These are phyloP conservation scores for Gobiocypris rarus DNA, from an alignment of 2,113 vertebrate genomes.

Conservation along the genomic window DNA sequence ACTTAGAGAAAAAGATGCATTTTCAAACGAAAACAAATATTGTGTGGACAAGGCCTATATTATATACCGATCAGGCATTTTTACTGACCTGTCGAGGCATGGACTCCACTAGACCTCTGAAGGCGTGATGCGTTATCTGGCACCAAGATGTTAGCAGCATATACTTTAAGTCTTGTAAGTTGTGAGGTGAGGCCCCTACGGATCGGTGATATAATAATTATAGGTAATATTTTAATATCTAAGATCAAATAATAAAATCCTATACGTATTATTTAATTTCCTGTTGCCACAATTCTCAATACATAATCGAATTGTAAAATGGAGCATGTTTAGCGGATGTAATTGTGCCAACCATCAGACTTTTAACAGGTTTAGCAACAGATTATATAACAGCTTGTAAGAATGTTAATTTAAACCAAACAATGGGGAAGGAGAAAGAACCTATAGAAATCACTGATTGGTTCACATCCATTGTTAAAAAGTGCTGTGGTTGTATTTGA, in stretches of 20 bases:
- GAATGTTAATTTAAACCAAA: not conserved
- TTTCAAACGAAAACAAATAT: too few species aligned
- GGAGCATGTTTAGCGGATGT: not conserved
- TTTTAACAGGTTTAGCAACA: not conserved
- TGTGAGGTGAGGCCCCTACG: too few species aligned
- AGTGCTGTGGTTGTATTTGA: not conserved
- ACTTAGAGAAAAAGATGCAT: too few species aligned
- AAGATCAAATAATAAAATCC: not conserved
- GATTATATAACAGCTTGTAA: slow-evolving; percentile 1
- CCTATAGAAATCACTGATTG: not conserved
- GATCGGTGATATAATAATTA: too few species aligned
- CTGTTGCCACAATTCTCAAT: not conserved
- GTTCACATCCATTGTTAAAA: slow-evolving; percentile 6
- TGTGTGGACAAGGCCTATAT: too few species aligned
- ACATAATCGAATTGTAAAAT: slow-evolving; percentile 5
- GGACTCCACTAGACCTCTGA: too few species aligned
- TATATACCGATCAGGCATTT: too few species aligned
- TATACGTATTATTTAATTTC: not conserved
- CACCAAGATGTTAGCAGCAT: too few species aligned
- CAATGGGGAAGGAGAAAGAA: not conserved
- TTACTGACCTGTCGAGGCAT: too few species aligned
- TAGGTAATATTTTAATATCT: not conserved
- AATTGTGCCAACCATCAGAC: not conserved
- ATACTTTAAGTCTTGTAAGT: too few species aligned
- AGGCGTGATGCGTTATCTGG: too few species aligned